Conservation (phyloP, 2,113 vertebrate species). For the Pyrgilauda ruficollis region DNA sequence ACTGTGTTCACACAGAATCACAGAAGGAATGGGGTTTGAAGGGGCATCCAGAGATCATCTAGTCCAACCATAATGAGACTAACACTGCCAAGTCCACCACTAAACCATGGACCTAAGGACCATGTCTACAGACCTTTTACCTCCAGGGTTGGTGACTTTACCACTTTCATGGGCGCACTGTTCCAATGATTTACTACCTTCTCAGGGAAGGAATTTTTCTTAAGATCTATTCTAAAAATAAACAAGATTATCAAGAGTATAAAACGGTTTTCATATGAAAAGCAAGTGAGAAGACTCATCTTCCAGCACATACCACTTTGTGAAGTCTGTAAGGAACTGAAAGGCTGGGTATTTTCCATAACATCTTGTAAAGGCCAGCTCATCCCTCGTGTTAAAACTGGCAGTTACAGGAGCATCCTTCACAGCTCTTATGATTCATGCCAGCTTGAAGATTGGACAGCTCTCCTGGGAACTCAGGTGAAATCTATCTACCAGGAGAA, state of each 20-base stretch:
- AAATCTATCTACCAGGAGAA: not conserved
- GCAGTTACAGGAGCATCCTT: not conserved
- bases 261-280: accelerated
- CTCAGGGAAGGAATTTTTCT: not conserved
- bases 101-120: not conserved
- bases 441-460: not conserved
- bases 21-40: not conserved
- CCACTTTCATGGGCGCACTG: no score
- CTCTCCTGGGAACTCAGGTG: not conserved
- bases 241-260: not conserved
- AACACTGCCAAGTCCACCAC: not conserved
- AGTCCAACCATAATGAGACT: not conserved
- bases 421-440: not conserved
- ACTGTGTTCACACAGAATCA: not conserved
- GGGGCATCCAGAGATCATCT: not conserved
- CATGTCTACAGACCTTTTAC: not conserved
- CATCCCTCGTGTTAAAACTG: not conserved
- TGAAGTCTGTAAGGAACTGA: not conserved
- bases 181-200: not conserved
- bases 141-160: not conserved
- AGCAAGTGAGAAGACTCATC: not conserved
- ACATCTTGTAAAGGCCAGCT: not conserved
- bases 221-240: not conserved
- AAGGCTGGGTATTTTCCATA: accelerated
- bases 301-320: not conserved